Evolutionary conservation across 1,140 invertebrate species (phyloP).

Genomic region (Cherax destructor): DNA sequence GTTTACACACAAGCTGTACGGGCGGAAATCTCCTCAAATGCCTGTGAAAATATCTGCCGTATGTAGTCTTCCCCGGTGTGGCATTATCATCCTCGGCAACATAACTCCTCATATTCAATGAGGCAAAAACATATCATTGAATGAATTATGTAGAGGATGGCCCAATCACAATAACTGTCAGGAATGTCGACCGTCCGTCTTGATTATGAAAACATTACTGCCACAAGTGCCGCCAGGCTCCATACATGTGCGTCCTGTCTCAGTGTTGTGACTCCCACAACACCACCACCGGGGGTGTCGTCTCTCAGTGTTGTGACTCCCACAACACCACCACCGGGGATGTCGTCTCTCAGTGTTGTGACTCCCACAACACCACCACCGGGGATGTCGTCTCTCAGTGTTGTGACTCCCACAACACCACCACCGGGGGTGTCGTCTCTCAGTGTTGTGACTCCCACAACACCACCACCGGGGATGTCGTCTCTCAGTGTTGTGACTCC

Average conservation of each 20-base stretch:
- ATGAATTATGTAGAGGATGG: constrained; percentile 44
- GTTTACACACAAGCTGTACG: neutral
- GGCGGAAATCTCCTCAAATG: neutral
- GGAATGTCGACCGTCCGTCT: neutral
- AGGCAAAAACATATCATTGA: constrained; percentile 51
- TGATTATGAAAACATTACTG: constrained; percentile 34
- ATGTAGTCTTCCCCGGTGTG: neutral
- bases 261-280: too few relatives aligned
- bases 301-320: too few relatives aligned
- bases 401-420: too few relatives aligned
- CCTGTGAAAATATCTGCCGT: neutral
- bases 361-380: too few relatives aligned
- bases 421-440: too few relatives aligned
- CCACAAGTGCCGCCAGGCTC: neutral
- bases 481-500: too few relatives aligned
- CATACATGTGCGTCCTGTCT: neutral
- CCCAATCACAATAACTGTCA: constrained; percentile 42
- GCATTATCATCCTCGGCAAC: neutral
- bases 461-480: too few relatives aligned
- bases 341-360: too few relatives aligned
- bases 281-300: too few relatives aligned
- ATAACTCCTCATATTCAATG: constrained; percentile 18
- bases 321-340: too few relatives aligned
- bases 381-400: too few relatives aligned
- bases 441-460: too few relatives aligned